A percentile compares a stretch with the other conserved stretches of the same genome.
phyloP scores from a whole-genome alignment of 2,113 vertebrate genomes.

The Formicarius rufipectus region DNA sequence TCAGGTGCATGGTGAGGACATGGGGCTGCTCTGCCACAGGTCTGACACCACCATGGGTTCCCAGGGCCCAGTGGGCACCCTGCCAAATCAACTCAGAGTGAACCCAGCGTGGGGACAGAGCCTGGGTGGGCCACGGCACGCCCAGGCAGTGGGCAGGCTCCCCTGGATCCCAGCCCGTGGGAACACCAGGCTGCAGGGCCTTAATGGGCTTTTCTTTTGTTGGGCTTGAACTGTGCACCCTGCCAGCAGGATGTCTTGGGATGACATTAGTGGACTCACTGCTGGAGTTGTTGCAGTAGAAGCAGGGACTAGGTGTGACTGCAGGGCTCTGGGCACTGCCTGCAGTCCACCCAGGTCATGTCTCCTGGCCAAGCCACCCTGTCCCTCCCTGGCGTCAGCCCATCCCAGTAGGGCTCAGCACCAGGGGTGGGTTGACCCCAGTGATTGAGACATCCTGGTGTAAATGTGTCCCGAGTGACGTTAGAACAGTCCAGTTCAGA shows the following conservation, averaged over 20 bases:
- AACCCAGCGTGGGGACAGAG: background rate
- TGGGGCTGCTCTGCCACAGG: background rate
- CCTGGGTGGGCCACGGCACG: conserved; percentile 17
- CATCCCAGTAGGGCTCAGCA: background rate
- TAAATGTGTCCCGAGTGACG: background rate
- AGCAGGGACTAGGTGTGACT: background rate
- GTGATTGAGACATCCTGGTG: background rate
- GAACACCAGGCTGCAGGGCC: background rate
- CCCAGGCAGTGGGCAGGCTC: background rate
- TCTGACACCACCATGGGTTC: background rate
- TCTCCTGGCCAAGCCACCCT: background rate
- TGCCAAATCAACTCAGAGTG: background rate
- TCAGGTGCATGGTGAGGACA: fast-evolving
- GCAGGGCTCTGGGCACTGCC: background rate
- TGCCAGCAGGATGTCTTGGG: conserved; percentile 38
- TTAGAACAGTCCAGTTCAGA: background rate
- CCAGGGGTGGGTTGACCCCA: background rate
- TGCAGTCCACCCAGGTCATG: background rate
- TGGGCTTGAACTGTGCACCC: background rate
- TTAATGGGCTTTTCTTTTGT: conserved; percentile 29
- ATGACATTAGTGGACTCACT: background rate
- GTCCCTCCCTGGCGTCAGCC: background rate
- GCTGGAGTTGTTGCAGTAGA: background rate
- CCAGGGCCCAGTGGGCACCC: background rate
- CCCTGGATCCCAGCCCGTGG: conserved; percentile 2